Base-by-base conservation (phyloP, 2,888 invertebrate species). In the Lottia scabra region DNA sequence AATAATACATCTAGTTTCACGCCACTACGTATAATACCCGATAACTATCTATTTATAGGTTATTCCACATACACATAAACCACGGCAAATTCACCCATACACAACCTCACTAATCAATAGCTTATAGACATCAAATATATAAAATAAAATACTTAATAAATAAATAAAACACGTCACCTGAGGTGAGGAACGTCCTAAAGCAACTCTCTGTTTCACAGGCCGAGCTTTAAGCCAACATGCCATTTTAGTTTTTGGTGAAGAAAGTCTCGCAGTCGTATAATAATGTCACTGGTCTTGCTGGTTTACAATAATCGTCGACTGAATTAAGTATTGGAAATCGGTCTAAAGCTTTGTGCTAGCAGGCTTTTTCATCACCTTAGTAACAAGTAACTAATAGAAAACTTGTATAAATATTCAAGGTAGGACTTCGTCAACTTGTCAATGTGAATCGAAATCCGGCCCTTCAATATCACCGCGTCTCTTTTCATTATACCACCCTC, bases 241-340 rank as follows among this genome's bases (percentile, higher is more conserved):
- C 56, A 56, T 56, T 23, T 56, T 56, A 23, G 19, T 38, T 38
- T 38, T 38, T 38, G 10, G 10, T 38, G 38, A 38, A 38, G 38
- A 38, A 38, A 38, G 38, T 38, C 38, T 38, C 5, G 38, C 38
- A 38, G 8, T 38, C 38, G 38, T 38, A 38, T 38, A 38, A 38
- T 38, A 38, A 38, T 38, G 38, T 38, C 38, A 38, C 38, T 38
- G 38, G 38, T 38, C 38, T 38, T 38, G 38, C 38, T 38, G 38
- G 38, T 38, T 6, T 38, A 38, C 38, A 56, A 19, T 56, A 23
- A 23, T 56, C 56, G 56, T 56, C 23, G 56, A 23, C 19, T 56
- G 56, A 56, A 56, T 56, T 56, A 56, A 56, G 56, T 56, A 56
- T 56, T 56, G 56, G 56, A 56, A 56, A 56, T 56, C 56, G 56